These are phyloP conservation scores for Zootermopsis nevadensis DNA, from an alignment of 2,888 invertebrate species.

Conservation along the genomic window DNA sequence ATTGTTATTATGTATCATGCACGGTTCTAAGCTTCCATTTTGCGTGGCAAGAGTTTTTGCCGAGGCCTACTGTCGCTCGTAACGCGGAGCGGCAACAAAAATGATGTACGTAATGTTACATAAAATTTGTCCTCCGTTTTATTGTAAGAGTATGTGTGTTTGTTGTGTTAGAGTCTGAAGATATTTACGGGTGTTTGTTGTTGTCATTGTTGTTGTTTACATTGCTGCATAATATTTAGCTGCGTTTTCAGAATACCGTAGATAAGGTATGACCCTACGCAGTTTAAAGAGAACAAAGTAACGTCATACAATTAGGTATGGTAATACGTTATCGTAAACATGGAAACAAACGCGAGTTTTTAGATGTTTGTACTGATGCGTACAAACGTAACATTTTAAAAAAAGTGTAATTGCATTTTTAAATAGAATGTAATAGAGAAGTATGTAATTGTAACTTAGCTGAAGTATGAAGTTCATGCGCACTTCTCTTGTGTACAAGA, in stretches of 20 bases:
- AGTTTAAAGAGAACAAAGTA: constrained; percentile 24
- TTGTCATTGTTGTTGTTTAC: constrained; percentile 46
- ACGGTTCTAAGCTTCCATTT: constrained; percentile 54
- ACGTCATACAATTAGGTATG: constrained; percentile 30
- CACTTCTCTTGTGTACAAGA: constrained; percentile 41
- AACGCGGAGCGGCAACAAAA: constrained; percentile 32
- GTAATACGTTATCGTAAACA: constrained; percentile 40
- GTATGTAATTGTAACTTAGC: constrained; percentile 21
- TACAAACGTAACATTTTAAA: constrained; percentile 44
- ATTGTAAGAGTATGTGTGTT: constrained; percentile 36
- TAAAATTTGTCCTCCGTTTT: constrained; percentile 40
- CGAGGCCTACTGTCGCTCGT: constrained; percentile 46
- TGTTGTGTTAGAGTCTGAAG: constrained; percentile 47
- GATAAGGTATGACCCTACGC: constrained; percentile 39
- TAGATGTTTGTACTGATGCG: constrained; percentile 47
- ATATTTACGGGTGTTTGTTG: constrained; percentile 53
- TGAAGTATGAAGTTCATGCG: constrained; percentile 35
- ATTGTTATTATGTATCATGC: constrained; percentile 46
- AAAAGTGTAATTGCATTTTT: constrained; percentile 41
- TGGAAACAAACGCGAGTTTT: constrained; percentile 40
- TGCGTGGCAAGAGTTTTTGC: constrained; percentile 36
- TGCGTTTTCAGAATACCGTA: constrained; percentile 42
- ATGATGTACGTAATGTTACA: constrained; percentile 42
- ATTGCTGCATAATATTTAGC: constrained; percentile 42
- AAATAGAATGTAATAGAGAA: constrained; percentile 31